These are phyloP conservation scores for Pocillopora meandrina DNA, from an alignment of 92 coral and sea anemone genomes.

Conservation along the genomic window DNA sequence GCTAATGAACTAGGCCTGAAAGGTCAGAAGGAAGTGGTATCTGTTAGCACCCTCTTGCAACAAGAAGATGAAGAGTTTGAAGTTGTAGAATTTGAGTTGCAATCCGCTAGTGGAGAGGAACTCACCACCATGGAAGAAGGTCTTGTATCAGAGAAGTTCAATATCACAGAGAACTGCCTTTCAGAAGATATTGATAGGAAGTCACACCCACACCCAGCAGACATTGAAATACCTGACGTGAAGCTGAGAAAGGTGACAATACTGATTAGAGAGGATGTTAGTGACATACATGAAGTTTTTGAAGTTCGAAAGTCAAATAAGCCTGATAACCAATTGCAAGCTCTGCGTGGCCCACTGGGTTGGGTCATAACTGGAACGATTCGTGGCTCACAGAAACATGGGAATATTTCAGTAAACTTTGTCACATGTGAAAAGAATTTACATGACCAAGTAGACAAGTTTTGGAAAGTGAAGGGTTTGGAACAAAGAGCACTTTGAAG, in stretches of 20 bases:
- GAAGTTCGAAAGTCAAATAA: background rate
- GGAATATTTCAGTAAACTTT: conserved; percentile 28
- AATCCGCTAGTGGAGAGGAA: conserved; percentile 54
- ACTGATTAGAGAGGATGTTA: conserved; percentile 56
- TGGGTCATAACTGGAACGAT: conserved; percentile 7
- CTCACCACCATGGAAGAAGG: conserved; percentile 45
- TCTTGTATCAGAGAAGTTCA: conserved; percentile 51
- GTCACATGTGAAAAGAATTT: conserved; percentile 36
- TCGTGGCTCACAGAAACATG: background rate
- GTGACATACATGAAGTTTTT: conserved; percentile 40
- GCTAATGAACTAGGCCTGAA: conserved; percentile 48
- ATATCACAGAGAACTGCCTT: conserved; percentile 47
- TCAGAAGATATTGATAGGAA: conserved; percentile 54
- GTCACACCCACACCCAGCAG: conserved; percentile 51
- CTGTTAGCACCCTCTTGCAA: conserved; percentile 55
- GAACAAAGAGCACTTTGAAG: conserved; percentile 34
- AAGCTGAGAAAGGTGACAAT: conserved; percentile 48
- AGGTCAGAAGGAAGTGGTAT: conserved; percentile 40
- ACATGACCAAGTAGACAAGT: conserved; percentile 49
- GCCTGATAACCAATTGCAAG: conserved; percentile 39
- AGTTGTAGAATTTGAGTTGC: conserved; percentile 46
- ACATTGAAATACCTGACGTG: conserved; percentile 56
- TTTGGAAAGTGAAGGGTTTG: conserved; percentile 66
- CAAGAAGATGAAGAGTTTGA: conserved; percentile 60
- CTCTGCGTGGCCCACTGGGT: conserved; percentile 51